Conservation (phyloP, 2,797 vertebrate species). For the Myotis findleyi region DNA sequence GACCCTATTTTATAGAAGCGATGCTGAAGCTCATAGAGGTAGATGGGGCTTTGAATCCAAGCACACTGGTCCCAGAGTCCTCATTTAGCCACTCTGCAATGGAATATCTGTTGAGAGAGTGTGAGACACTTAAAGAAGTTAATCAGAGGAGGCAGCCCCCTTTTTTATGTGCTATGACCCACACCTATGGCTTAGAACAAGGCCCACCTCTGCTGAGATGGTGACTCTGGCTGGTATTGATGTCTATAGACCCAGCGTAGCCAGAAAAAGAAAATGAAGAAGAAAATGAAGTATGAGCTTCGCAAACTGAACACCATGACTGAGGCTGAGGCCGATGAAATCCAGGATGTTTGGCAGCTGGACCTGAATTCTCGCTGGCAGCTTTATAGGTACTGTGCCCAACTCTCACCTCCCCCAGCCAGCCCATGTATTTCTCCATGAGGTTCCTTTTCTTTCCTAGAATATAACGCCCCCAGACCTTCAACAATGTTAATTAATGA, state of each 20-base stretch:
- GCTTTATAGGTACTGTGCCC: conserved; percentile 93
- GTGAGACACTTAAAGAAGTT: background rate
- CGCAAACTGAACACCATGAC: conserved; percentile 89
- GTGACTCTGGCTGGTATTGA: conserved; percentile 41
- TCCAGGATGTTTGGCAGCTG: conserved; percentile 92
- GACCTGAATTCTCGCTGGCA: conserved; percentile 90
- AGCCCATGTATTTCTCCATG: background rate
- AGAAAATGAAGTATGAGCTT: conserved; percentile 89
- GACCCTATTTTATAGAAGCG: background rate
- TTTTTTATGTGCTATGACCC: background rate
- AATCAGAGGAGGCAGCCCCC: background rate
- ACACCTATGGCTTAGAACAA: background rate
- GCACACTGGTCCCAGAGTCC: background rate
- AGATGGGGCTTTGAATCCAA: background rate
- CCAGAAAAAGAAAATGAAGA: conserved; percentile 91
- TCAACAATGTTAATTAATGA: background rate
- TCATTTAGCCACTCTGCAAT: background rate
- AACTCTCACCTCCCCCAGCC: background rate
- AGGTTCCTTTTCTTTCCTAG: background rate
- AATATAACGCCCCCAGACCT: background rate
- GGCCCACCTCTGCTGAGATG: background rate
- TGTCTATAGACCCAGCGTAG: conserved; percentile 86
- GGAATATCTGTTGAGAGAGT: background rate
- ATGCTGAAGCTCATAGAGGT: background rate
- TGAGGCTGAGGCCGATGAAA: conserved; percentile 84